These are phyloP conservation scores for Mythimna pallens DNA, from an alignment of 2,888 invertebrate species.

Conservation along the genomic window DNA sequence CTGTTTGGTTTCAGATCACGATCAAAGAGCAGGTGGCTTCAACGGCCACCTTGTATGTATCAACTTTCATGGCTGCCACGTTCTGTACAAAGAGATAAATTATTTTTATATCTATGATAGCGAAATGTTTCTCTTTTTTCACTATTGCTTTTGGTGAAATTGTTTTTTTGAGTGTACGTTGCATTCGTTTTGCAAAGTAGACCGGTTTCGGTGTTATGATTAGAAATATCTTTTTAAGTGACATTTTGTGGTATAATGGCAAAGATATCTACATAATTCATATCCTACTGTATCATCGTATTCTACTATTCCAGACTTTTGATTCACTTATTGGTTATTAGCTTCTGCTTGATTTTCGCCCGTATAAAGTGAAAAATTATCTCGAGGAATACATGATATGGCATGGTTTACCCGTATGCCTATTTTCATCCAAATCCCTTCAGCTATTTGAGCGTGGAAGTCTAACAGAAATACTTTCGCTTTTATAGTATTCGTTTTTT, in stretches of 20 bases:
- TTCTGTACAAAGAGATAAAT: constrained; percentile 62
- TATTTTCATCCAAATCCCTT: too few species aligned
- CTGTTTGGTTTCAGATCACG: constrained; percentile 74
- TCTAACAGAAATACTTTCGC: too few species aligned
- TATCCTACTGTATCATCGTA: not conserved
- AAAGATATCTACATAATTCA: not conserved
- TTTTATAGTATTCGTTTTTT: too few species aligned
- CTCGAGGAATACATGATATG: too few species aligned
- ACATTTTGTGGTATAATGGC: not conserved
- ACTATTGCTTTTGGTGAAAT: constrained; percentile 25
- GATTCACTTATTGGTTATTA: too few species aligned
- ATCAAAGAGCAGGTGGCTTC: constrained; percentile 75
- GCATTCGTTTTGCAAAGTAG: constrained; percentile 35
- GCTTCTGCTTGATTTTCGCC: too few species aligned
- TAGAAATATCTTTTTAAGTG: not conserved
- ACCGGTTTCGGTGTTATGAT: not conserved
- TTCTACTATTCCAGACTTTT: too few species aligned
- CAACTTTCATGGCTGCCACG: constrained; percentile 68
- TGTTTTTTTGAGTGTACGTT: constrained; percentile 30
- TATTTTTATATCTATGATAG: constrained; percentile 62
- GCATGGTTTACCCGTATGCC: too few species aligned
- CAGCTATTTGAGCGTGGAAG: too few species aligned
- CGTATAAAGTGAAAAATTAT: too few species aligned
- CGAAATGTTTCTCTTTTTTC: constrained; percentile 53
- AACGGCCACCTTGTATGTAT: constrained; percentile 68